Base-by-base conservation (phyloP, 2,888 invertebrate species). In the Nomada fabriciana region DNA sequence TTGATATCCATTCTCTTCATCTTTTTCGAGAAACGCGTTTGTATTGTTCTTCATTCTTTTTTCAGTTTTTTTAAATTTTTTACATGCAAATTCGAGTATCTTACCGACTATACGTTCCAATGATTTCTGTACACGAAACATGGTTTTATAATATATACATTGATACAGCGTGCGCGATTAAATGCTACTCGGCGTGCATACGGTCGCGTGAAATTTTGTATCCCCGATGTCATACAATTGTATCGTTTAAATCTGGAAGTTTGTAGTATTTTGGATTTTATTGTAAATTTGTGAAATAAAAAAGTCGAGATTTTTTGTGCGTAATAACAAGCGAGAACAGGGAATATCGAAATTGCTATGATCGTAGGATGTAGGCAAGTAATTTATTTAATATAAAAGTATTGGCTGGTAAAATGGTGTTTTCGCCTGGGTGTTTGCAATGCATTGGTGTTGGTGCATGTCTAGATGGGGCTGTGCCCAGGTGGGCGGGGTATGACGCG, bases 371-470 rank as follows among this genome's bases (percentile, higher is more conserved):
- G 88, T 90, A 89, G 90, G 77, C 86, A 86, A 89, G 88, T 88
- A 82, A 90, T 86, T 86, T 77, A 77, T 86, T 72, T 85, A 85
- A 88, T 76, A 82, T 87, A 84, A 88, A 75, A 89, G 91, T 90
- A 90, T 88, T 93, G 91, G 91, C 90, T 92, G 91, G 89, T 89
- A 90, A 91, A 91, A 88, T 90, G 92, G 92, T 93, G 91, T 93
- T 92, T 90, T 92, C 90, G 92, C 92, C 92, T 92, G 93, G 91
- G 92, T 93, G 93, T 94, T 93, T 94, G 94, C 94, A 94, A 94
- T 93, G 94, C 93, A 93, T 93, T 94, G 94, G 94, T 94, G 94
- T 94, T 94, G 94, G 94, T 93, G 94, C 94, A 94, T 94, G 94
- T 94, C 91, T 94, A 94, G 94, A 94, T 94, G 94, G 94, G 93